Conservation (phyloP, 2,888 invertebrate species). For the Elmis aenea region DNA sequence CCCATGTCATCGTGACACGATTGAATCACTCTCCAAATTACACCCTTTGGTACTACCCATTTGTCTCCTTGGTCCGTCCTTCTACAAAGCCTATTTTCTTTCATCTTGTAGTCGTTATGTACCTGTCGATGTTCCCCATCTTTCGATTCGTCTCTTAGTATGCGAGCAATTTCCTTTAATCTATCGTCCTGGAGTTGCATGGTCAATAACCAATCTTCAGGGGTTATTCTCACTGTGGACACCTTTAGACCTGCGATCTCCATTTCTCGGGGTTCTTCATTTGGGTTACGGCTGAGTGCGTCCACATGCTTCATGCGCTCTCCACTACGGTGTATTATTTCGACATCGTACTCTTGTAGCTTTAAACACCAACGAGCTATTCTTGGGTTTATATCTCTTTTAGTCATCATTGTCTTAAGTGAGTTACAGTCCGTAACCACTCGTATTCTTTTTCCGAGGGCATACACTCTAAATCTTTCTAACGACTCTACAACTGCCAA, state of each 20-base stretch:
- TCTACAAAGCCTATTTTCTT: too few relatives aligned
- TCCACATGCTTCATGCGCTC: slow-evolving; percentile 35
- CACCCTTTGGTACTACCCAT: too few relatives aligned
- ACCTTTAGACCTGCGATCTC: not conserved
- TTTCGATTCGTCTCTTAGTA: too few relatives aligned
- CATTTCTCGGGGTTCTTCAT: too few relatives aligned
- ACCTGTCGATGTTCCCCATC: too few relatives aligned
- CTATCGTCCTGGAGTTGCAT: slow-evolving; percentile 18
- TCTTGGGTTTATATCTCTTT: slow-evolving; percentile 28
- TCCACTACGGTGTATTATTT: slow-evolving; percentile 17
- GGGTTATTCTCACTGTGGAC: slow-evolving; percentile 2
- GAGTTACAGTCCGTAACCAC: slow-evolving; percentile 38
- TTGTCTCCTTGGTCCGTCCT: too few relatives aligned
- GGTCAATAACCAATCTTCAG: slow-evolving; percentile 17
- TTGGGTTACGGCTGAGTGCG: slow-evolving; percentile 29
- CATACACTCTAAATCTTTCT: slow-evolving; percentile 35
- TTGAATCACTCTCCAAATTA: too few relatives aligned
- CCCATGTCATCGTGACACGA: too few relatives aligned
- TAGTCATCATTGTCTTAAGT: slow-evolving; percentile 29
- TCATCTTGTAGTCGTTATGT: too few relatives aligned
- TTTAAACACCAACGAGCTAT: slow-evolving; percentile 31
- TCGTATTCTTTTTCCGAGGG: slow-evolving; percentile 30
- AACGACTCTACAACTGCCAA: slow-evolving; percentile 35
- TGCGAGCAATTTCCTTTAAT: too few relatives aligned
- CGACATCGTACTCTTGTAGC: slow-evolving; percentile 24